A percentile compares a stretch with the other conserved stretches of the same genome.
Conservation (phyloP, 2,797 vertebrate genomes). For the Ctenopoma multispine region DNA sequence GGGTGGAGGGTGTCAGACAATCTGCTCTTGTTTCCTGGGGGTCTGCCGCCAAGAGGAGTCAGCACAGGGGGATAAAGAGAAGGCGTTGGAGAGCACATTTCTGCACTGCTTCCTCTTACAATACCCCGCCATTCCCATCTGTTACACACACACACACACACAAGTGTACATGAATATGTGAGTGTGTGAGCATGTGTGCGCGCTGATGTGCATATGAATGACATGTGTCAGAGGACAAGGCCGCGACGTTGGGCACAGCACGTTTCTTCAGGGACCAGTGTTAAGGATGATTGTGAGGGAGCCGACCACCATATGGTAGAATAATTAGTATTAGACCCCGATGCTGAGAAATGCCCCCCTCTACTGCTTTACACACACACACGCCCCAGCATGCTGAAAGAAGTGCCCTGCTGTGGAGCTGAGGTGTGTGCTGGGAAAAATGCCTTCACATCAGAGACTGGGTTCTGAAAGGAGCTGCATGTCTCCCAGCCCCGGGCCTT, state of each 20-base stretch:
- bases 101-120: constrained; percentile 88
- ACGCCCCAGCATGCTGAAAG: constrained; percentile 68
- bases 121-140: constrained; percentile 94
- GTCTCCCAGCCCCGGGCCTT: constrained; percentile 65
- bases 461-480: constrained; percentile 76
- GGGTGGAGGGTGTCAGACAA: constrained; percentile 85
- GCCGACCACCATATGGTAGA: constrained; percentile 94
- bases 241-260: constrained; percentile 68
- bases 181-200: constrained; percentile 40
- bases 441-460: constrained; percentile 91
- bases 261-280: constrained; percentile 82
- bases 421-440: constrained; percentile 80
- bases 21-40: constrained; percentile 92
- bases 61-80: constrained; percentile 88
- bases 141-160: constrained; percentile 82
- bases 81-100: constrained; percentile 88
- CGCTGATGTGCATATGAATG: constrained; percentile 86
- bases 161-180: constrained; percentile 19
- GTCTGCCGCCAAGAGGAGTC: constrained; percentile 89
- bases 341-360: constrained; percentile 87
- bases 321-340: constrained; percentile 96
- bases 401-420: constrained; percentile 83
- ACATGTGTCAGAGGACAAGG: constrained; percentile 94
- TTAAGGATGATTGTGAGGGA: constrained; percentile 87
- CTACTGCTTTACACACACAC: constrained; percentile 52